Evolutionary conservation across 2,113 vertebrate genomes (phyloP), one percentile per base, ranked within the genome.

Genomic region (Macrotus californicus): DNA sequence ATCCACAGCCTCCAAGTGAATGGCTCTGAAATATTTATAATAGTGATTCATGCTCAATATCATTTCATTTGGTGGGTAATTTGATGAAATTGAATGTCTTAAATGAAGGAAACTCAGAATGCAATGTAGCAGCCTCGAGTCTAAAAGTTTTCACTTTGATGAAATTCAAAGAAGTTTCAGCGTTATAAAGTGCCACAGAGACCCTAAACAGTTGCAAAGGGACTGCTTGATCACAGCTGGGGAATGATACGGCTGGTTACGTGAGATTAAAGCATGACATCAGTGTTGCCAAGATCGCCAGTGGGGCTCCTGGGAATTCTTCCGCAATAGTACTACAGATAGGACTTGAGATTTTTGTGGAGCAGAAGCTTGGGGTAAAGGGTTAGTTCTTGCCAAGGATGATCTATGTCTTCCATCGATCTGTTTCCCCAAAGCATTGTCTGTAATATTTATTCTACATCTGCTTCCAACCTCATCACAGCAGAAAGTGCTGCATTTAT

Each of bases 401-500:
- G 56, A 4, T 67, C 64, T 41, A 29, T 95, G 39, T 52, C 36
- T 87, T 14, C 8, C 15, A 10, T 50, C 39, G 41, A 48, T 61
- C 39, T 64, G 31, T 79, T 15, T 87, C 39, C 84, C 31, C 50
- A 72, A 48, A 69, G 34, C 3, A 21, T 69, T 36, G 39, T 9
- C 80, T 85, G 83, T 93, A 15, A 46, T 87, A 36, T 5, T 77
- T 79, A 12, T 84, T 46, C 84, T 85, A 80, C 86, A 86, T 66
- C 10, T 6, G 19, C 29, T 96, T 70, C n/a, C 36, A 70, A 66
- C 86, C 15, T 84, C n/a, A 67, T 96, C 70, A 61, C 29, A 93
- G 87, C 22, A 93, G 69, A 81, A 95, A 22, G 16, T 69, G 50
- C 88, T 91, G 29, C 46, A 87, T 91, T 96, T 98, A 34, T 87